Evolutionary conservation across 1,140 invertebrate genomes (phyloP).

Genomic region (Anthonomus grandis): DNA sequence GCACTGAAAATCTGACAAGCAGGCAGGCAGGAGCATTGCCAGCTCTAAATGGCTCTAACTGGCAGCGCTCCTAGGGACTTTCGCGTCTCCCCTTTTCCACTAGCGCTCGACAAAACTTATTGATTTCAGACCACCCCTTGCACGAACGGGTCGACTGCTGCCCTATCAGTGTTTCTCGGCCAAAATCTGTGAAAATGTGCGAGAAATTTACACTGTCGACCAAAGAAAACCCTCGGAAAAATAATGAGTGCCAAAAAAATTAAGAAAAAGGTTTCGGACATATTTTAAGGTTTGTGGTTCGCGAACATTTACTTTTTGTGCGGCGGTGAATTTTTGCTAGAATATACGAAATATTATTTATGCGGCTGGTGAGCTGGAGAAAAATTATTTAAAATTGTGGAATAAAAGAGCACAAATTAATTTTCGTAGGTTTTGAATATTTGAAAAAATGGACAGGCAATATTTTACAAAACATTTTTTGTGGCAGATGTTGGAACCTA

Average conservation of each 20-base stretch:
- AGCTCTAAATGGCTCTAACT: no score
- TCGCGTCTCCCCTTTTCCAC: constrained; percentile 10
- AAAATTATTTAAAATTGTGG: no score
- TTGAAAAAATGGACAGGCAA: no score
- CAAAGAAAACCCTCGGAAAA: neutral
- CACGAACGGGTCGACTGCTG: constrained; percentile 15
- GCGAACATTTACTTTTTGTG: no score
- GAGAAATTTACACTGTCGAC: neutral
- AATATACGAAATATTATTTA: no score
- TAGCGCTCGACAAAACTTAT: constrained; percentile 9
- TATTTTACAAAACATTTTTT: no score
- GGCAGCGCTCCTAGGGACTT: constrained; percentile 9
- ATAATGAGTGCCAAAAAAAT: constrained; percentile 6
- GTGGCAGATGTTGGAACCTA: no score
- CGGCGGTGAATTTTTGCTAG: no score
- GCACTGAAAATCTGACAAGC: no score
- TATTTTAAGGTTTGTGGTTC: constrained; percentile 4
- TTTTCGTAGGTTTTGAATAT: no score
- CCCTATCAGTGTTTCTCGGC: constrained; percentile 6
- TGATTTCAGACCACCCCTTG: constrained; percentile 23
- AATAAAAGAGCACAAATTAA: no score
- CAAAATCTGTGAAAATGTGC: constrained; percentile 18
- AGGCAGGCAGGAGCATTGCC: neutral
- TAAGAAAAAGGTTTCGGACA: constrained; percentile 12
- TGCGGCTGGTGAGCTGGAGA: no score